Evolutionary conservation across 2,888 invertebrate genomes (phyloP).

Genomic region (Slavum lentiscoides): DNA sequence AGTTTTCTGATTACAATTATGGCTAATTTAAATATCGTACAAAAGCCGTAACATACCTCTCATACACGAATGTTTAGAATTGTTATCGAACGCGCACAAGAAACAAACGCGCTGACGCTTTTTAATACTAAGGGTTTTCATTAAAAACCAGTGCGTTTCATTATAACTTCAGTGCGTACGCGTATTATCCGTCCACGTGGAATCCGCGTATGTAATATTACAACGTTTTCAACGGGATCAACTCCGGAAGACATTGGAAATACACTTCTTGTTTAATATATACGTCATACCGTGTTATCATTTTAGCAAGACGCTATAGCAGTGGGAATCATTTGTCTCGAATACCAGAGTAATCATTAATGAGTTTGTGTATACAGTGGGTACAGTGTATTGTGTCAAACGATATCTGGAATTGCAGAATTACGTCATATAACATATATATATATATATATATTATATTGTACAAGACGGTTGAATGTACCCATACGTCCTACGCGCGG

Average conservation of each 20-base stretch:
- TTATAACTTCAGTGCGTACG: conserved; percentile 1
- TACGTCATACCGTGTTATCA: neutral
- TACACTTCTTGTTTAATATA: neutral
- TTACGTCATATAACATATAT: no score
- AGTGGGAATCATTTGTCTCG: no score
- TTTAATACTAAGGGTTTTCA: neutral
- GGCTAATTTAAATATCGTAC: neutral
- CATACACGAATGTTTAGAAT: neutral
- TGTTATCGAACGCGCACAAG: neutral
- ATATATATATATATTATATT: no score
- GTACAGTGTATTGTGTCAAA: no score
- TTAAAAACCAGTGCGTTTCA: neutral
- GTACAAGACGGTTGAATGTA: no score
- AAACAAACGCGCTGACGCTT: neutral
- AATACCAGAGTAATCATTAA: neutral
- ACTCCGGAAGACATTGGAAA: neutral
- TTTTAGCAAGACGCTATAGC: neutral
- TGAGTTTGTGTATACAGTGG: no score
- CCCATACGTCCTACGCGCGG: no score
- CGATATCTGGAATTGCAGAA: no score
- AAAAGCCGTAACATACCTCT: neutral
- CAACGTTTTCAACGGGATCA: conserved; percentile 6
- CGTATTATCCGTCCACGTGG: conserved; percentile 19
- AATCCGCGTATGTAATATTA: neutral
- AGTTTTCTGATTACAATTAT: neutral